Evolutionary conservation across 2,797 vertebrate genomes (phyloP).

Genomic region (Brachymystax lenok): DNA sequence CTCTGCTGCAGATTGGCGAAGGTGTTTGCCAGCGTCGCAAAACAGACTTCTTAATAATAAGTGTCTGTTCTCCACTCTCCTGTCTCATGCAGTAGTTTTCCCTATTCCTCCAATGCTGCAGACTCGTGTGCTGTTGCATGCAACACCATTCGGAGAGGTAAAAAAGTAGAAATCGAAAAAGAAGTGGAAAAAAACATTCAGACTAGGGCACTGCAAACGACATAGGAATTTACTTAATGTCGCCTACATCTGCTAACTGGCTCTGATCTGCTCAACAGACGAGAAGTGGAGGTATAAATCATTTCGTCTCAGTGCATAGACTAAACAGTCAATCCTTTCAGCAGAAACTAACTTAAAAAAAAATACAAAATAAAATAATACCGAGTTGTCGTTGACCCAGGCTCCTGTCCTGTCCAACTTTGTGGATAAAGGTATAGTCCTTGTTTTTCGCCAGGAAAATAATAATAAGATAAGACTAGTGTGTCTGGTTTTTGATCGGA

Average conservation of each 20-base stretch:
- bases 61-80: conserved; percentile 63
- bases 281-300: conserved; percentile 62
- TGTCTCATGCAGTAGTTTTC: conserved; percentile 75
- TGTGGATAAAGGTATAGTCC: conserved; percentile 68
- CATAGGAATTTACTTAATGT: conserved; percentile 71
- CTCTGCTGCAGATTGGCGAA: conserved; percentile 70
- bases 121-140: conserved; percentile 71
- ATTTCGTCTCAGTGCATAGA: conserved; percentile 67
- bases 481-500: conserved; percentile 67
- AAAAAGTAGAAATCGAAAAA: conserved; percentile 24
- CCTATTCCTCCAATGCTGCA: conserved; percentile 69
- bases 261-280: conserved; percentile 47
- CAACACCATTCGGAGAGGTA: conserved; percentile 57
- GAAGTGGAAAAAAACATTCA: conserved; percentile 61
- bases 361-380: conserved; percentile 64
- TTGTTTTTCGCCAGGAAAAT: conserved; percentile 73
- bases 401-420: conserved; percentile 71
- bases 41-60: conserved; percentile 64
- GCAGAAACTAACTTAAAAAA: conserved; percentile 61
- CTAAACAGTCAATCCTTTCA: conserved; percentile 68
- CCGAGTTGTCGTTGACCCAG: conserved; percentile 62
- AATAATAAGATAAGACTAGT: conserved; percentile 38
- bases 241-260: conserved; percentile 64
- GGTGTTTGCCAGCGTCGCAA: conserved; percentile 67
- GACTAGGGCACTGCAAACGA: conserved; percentile 73